Evolutionary conservation across 1,140 invertebrate genomes (phyloP), one percentile per base, ranked within the genome.

Genomic region (Calephelis virginiensis): DNA sequence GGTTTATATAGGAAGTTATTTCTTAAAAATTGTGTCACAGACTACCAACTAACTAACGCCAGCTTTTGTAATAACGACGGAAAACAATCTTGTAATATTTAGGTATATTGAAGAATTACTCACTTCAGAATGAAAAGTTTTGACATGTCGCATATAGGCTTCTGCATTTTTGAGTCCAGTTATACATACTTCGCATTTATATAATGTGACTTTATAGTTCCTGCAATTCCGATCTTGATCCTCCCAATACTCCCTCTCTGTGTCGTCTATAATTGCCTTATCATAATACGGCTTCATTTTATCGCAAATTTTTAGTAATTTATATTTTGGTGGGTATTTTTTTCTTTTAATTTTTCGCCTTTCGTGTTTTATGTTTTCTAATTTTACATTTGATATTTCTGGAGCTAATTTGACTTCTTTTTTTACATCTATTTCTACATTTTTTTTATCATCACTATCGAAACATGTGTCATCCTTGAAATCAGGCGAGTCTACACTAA

Each of bases 111-210:
- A 61, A 14, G 37, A 4, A 12, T 37, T 38, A 38, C 50, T 63
- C 8, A 72, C 70, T 56, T 59, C 38, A 0, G 37, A 65, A 63
- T 73, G 72, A 17, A 63, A 67, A 12, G 7, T 64, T 13, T 56
- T 60, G 5, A 71, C 11, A 53, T 74, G 72, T 10, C 14, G 8
- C 1, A 62, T 37, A 40, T 69, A 71, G 12, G 45, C 12, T 12
- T 66, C n/a, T 38, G 59, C 48, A 8, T 61, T 67, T 5, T 48
- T 12, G 59, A 67, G 67, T 8, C 67, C 72, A 7, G 59, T 65
- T 17, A 69, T 61, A 65, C 72, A 74, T 0, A 53, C 46, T 11
- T 74, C 67, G 40, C 72, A 74, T 64, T 69, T 67, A 59, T 50
- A 70, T 0, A 6, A n/a, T 50, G 62, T 66, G 1, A 46, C 46